A percentile compares a stretch with the other conserved stretches of the same genome.
Conservation (phyloP, 1,140 invertebrate species). For the Ceratosolen solmsi region DNA sequence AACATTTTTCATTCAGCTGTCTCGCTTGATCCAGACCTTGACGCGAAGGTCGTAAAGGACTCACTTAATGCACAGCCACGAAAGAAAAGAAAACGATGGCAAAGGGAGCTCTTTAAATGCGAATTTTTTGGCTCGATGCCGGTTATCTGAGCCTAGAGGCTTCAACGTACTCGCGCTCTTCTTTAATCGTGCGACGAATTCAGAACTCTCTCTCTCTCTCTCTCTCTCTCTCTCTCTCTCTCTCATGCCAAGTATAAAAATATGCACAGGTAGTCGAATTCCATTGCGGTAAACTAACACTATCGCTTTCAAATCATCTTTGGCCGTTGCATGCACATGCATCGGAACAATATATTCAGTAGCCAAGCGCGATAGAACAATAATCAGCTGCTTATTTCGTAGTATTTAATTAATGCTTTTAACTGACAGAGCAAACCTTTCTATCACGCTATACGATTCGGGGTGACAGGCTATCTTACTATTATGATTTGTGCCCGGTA, state of each 20-base stretch:
- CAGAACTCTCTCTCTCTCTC: neutral
- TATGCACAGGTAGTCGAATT: neutral
- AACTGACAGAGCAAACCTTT: neutral
- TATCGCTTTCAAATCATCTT: neutral
- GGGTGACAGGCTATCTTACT: no score
- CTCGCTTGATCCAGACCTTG: neutral
- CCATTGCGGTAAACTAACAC: neutral
- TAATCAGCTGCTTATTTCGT: neutral
- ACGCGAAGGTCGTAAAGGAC: neutral
- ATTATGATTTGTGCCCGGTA: neutral
- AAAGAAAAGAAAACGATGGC: neutral
- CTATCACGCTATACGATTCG: neutral
- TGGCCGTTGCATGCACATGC: no score
- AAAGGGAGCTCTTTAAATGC: neutral
- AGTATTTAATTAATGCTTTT: neutral
- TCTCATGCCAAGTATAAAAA: neutral
- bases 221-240: neutral
- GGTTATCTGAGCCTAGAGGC: no score
- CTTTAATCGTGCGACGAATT: neutral
- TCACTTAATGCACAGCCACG: neutral
- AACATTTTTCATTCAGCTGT: neutral
- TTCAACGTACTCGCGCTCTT: no score
- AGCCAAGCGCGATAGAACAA: no score
- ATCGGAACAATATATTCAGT: neutral
- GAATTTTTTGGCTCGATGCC: neutral